Base-by-base conservation (phyloP, 1,140 invertebrate genomes). In the Drosophila cardini region DNA sequence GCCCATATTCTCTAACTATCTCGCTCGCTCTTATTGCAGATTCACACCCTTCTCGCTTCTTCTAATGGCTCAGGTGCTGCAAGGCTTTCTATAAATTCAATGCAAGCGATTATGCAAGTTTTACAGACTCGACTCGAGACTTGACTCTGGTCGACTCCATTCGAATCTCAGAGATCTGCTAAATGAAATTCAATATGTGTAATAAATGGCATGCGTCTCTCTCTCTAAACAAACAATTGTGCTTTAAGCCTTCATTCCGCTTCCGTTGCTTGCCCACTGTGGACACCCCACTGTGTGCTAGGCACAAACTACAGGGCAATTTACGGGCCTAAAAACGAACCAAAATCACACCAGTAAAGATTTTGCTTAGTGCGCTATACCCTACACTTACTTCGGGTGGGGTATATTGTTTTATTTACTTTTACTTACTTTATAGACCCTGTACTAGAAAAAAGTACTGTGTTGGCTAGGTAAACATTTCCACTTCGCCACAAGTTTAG, bases 181-280 rank as follows among this genome's bases (percentile, higher is more conserved):
- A 72, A 89, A 80, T 77, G 73, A 89, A 87, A 87, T 89, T 78
- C 80, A 84, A 87, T 89, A 89, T 72, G 82, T 86, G 82, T 86
- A 78, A 85, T 85, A 73, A 76, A 81, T 78, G 81, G 62, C 56
- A 67, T 70, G 56, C 69, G 46, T 77, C 77, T 62, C 40, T 18
- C 4, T 46, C 15, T 7, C 57, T 52, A 71, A 55, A 77, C 80
- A 84, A 77, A 84, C 67, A 72, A 61, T 72, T 64, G 9, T 50
- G 62, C 53, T 30, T 72, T 43, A 60, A 60, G 52, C 45, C 45
- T 83, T 61, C 55, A 21, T 50, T 42, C n/a, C 36, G 26, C 45
- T 48, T 46, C 46, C 18, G 10, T 48, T 30, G 21, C 21, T n/a
- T 15, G 50, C 0, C 30, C 50, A 53, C 26, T n/a, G 11, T 34